Evolutionary conservation across 2,113 vertebrate genomes (phyloP), one percentile per base, ranked within the genome.

Genomic region (Mandrillus leucophaeus): DNA sequence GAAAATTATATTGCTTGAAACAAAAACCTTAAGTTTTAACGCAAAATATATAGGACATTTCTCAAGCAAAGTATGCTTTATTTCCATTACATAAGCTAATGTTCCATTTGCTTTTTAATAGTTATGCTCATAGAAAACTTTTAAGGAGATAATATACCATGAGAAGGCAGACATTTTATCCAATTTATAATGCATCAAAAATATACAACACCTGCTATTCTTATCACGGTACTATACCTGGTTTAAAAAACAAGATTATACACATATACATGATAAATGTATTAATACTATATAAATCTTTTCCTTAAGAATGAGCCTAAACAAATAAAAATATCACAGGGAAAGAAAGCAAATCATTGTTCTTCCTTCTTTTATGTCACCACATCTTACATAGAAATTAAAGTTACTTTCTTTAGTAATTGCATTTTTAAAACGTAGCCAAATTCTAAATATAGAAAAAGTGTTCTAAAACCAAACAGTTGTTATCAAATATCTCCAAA

Each of bases 401-500:
- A 92, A 88, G 40, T 68, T 78, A 25, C 35, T 70, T 93, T 50
- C 48, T 89, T 90, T 86, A 84, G 13, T 88, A 88, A 68, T 95
- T 95, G 2, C 76, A 79, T 93, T 57, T 94, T 88, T 73, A 12
- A 94, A 82, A 84, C 22, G 13, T 70, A 80, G 79, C 93, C 38
- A 35, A 45, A 88, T 90, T 90, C 23, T 97, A 66, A 90, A 91
- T 82, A 57, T 17, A 93, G n/a, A 96, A 95, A 50, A 97, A 82
- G 14, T 72, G 1, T 81, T 78, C 92, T 70, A 83, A 92, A 95
- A 80, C 16, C 35, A 59, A 92, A 59, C 3, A 73, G 14, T 90
- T 59, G 27, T 55, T 92, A 93, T 43, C 25, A 95, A 92, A 82
- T 93, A 84, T 90, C 92, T 97, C 30, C 88, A 59, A 86, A 72